Evolutionary conservation across 2,797 vertebrate species (phyloP).

Genomic region (Danionella dracula): DNA sequence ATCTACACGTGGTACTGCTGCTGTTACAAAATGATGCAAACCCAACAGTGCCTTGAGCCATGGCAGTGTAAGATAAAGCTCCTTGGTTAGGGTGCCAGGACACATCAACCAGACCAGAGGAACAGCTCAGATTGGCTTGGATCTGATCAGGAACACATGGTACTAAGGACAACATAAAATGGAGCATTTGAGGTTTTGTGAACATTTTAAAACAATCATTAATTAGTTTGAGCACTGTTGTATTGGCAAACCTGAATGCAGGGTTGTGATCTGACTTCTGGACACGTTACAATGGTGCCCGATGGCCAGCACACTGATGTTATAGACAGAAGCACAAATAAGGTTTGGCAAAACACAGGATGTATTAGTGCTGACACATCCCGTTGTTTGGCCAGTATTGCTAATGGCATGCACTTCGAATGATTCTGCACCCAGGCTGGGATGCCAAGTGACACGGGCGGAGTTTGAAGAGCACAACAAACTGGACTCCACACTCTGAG

Average conservation of each 20-base stretch:
- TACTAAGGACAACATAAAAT: constrained; percentile 41
- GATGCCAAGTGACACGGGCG: constrained; percentile 59
- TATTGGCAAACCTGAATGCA: constrained; percentile 57
- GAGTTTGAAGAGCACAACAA: constrained; percentile 57
- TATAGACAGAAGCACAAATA: constrained; percentile 65
- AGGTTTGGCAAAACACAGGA: constrained; percentile 62
- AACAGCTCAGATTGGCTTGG: constrained; percentile 54
- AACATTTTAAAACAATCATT: too few species aligned
- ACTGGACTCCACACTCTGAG: constrained; percentile 42
- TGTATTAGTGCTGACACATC: constrained; percentile 53
- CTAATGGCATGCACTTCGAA: constrained; percentile 60
- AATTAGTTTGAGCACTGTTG: too few species aligned
- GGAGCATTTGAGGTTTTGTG: neutral
- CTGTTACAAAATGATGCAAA: constrained; percentile 53
- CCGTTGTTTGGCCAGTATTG: constrained; percentile 42
- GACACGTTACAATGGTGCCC: constrained; percentile 62
- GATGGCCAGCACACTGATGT: constrained; percentile 61
- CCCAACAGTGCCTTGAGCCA: constrained; percentile 56
- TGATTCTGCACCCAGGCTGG: constrained; percentile 53
- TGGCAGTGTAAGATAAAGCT: constrained; percentile 54
- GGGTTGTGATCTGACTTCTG: constrained; percentile 37
- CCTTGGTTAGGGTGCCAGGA: constrained; percentile 66
- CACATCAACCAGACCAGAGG: constrained; percentile 51
- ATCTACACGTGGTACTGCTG: constrained; percentile 51
- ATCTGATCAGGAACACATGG: constrained; percentile 62